Evolutionary conservation across 2,888 invertebrate species (phyloP).

Genomic region (Synanthedon myopaeformis): DNA sequence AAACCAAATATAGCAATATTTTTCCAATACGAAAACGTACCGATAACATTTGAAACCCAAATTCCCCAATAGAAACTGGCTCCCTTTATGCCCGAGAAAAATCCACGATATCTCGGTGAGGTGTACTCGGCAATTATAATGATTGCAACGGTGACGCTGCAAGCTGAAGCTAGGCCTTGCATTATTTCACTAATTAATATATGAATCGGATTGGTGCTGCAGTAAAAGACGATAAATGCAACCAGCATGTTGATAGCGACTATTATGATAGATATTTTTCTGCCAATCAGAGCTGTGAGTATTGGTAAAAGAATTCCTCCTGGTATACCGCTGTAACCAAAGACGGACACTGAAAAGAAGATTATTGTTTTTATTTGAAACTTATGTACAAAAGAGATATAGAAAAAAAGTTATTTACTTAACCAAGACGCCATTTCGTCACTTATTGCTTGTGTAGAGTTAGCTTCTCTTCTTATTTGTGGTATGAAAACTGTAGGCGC

Average conservation of each 20-base stretch:
- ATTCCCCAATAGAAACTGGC: conserved; percentile 22
- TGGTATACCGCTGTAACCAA: conserved; percentile 19
- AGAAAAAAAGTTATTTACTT: conserved; percentile 5
- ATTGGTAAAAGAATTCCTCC: conserved; percentile 20
- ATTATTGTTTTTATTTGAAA: neutral
- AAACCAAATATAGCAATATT: conserved; percentile 7
- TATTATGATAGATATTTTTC: conserved; percentile 18
- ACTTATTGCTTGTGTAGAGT: conserved; percentile 15
- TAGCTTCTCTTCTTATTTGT: conserved; percentile 20
- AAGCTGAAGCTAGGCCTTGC: conserved; percentile 17
- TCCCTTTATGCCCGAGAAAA: conserved; percentile 20
- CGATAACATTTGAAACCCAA: conserved; percentile 19
- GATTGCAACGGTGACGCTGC: conserved; percentile 13
- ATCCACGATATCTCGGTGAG: conserved; percentile 21
- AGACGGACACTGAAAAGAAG: conserved; percentile 16
- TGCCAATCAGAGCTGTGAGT: conserved; percentile 14
- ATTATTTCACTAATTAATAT: conserved; percentile 18
- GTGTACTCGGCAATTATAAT: conserved; percentile 22
- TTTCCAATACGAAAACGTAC: conserved; percentile 13
- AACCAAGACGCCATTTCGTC: conserved; percentile 24
- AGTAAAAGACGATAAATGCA: conserved; percentile 14
- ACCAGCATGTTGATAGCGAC: conserved; percentile 13
- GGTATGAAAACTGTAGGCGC: conserved; percentile 23
- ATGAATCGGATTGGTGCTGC: conserved; percentile 9
- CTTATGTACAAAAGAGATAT: neutral